A percentile compares a stretch with the other conserved stretches of the same genome.
phyloP scores from a whole-genome alignment of 2,797 vertebrate species.

The Iguana delicatissima region DNA sequence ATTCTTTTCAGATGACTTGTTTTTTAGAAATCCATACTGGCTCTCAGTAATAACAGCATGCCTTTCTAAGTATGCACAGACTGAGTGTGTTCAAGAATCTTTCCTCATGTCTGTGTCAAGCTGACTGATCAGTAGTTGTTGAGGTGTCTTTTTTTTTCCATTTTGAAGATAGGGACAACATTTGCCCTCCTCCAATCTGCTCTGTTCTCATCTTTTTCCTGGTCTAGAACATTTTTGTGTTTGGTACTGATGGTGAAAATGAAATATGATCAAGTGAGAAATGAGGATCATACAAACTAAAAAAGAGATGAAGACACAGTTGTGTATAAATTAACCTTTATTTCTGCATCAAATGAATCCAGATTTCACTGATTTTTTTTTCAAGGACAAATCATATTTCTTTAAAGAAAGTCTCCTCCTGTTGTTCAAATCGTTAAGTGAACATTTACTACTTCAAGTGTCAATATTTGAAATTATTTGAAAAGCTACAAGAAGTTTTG shows the following conservation, averaged over 20 bases:
- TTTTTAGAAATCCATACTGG: no score
- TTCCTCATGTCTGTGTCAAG: no score
- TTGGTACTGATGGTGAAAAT: neutral
- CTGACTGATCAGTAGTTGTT: no score
- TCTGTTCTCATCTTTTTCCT: neutral
- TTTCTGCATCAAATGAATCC: neutral
- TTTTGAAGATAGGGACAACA: no score
- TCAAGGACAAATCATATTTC: slow-evolving; percentile 7
- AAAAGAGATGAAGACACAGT: no score
- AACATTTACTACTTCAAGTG: slow-evolving; percentile 17
- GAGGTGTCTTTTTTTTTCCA: no score
- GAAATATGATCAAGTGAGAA: neutral
- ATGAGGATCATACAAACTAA: no score
- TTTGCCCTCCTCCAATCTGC: neutral
- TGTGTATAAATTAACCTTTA: no score
- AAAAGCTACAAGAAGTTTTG: slow-evolving; percentile 20
- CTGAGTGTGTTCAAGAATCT: no score
- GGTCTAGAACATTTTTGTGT: neutral
- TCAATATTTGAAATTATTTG: slow-evolving; percentile 20
- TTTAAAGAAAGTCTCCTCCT: slow-evolving; percentile 4
- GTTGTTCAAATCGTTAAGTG: slow-evolving; percentile 8
- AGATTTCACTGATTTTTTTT: neutral
- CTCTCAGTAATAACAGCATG: no score
- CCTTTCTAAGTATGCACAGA: no score
- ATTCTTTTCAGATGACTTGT: no score